Base-by-base conservation (phyloP, 35 echinoderm and acorn worm genomes). In the Stichopus chloronotus region DNA sequence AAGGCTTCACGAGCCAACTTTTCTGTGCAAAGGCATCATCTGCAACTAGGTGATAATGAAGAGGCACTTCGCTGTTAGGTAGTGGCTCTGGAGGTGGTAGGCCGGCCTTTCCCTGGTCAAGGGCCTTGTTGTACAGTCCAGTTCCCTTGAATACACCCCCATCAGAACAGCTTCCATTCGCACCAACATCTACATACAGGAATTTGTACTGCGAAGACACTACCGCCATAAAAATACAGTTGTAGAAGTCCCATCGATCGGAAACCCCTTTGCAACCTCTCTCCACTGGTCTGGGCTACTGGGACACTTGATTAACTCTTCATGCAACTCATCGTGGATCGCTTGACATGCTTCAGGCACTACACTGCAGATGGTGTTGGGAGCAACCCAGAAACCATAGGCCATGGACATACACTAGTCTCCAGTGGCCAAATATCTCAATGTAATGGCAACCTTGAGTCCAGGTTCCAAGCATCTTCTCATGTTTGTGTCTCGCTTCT, bases 1-100 rank as follows among this genome's bases (percentile, higher is more conserved):
- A 95, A 24, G 94, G 94, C 60, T 92, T 95, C 90, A 95, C 86
- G 16, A 92, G 71, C 80, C 86, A 61, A 7, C 25, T 76, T 68
- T 71, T 95, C 52, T 92, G 20, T 6, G 83, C 52, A 82, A 95
- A 95, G 12, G 90, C 78, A 86, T 87, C 94, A 76, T 92, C 83
- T 88, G 72, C n/a, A n/a, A n/a, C n/a, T n/a, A n/a, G 56, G 22
- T 85, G 23, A 72, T 92, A 92, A 14, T 79, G 94, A 59, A 95
- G 56, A 53, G 56, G 77, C 63, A 69, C 56, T 23, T 87, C 60
- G 56, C 83, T 60, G 58, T 79, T 78, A 16, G 57, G 93, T 16
- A 94, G 89, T 80, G 78, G 53, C 30, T 83, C 78, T 60, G 88
- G 58, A 63, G 43, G 74, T 54, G 93, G 93, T 25, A 90, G 55